These are phyloP conservation scores for Erpobdella octoculata DNA, from an alignment of 2,888 invertebrate genomes.

Conservation along the genomic window DNA sequence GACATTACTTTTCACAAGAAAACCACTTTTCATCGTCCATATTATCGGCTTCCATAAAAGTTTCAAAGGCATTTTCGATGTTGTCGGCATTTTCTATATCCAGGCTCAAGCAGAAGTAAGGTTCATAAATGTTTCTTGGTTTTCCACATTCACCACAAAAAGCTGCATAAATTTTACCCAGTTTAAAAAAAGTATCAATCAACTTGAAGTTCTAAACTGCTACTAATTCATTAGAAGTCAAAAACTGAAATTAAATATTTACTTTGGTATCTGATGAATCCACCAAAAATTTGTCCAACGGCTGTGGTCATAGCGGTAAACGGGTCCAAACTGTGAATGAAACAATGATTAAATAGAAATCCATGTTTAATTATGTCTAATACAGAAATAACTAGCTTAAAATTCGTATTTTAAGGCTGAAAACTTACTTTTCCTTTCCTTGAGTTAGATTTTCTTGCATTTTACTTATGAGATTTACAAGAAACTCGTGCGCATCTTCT, in stretches of 20 bases:
- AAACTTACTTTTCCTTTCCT: no score
- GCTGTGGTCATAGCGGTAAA: constrained; percentile 12
- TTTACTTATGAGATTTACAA: neutral
- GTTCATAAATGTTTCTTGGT: constrained; percentile 15
- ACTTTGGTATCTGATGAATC: constrained; percentile 11
- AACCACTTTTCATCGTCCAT: neutral
- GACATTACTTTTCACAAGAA: constrained; percentile 6
- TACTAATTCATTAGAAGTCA: no score
- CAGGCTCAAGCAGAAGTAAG: constrained; percentile 5
- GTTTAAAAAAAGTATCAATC: no score
- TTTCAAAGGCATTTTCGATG: neutral
- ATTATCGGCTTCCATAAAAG: neutral
- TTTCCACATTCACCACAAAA: constrained; percentile 1
- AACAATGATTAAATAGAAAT: no score
- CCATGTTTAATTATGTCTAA: no score
- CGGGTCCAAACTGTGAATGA: no score
- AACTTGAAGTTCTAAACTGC: no score
- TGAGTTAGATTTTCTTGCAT: constrained; percentile 9
- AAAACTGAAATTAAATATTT: no score
- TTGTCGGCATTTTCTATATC: neutral
- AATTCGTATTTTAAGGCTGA: no score
- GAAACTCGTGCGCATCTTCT: constrained; percentile 25
- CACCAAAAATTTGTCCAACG: constrained; percentile 17
- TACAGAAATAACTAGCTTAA: no score
- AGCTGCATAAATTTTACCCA: no score